These are phyloP conservation scores for Trichogramma dendrolimi DNA, from an alignment of 2,888 invertebrate species.

Conservation along the genomic window DNA sequence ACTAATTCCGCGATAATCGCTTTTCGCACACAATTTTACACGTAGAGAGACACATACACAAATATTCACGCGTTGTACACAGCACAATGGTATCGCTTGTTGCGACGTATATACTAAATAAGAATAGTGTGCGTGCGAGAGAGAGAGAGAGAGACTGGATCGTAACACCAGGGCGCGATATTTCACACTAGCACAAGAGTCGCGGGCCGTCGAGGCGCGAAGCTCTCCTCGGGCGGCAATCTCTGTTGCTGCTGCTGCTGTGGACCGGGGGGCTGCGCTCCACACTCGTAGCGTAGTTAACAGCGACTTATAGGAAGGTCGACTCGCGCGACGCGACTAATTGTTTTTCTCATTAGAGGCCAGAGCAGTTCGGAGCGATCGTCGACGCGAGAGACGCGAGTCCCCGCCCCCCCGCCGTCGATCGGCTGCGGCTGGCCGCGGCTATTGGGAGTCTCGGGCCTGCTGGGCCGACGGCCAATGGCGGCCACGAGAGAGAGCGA, in stretches of 20 bases:
- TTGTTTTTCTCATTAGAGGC: too few species aligned
- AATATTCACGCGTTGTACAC: background rate
- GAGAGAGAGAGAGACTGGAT: slow-evolving; percentile 35
- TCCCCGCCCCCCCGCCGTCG: background rate
- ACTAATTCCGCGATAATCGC: too few species aligned
- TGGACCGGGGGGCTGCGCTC: background rate
- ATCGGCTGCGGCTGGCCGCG: background rate
- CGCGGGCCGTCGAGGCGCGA: background rate
- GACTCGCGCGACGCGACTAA: too few species aligned
- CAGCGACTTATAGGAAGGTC: too few species aligned
- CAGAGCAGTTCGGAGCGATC: too few species aligned
- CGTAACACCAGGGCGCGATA: slow-evolving; percentile 53
- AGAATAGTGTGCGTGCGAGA: slow-evolving; percentile 15
- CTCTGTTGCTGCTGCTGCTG: background rate
- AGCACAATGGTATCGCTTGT: background rate
- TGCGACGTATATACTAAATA: background rate
- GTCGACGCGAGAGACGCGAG: background rate
- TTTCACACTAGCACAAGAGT: slow-evolving; percentile 51
- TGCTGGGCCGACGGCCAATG: slow-evolving; percentile 15
- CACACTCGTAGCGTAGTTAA: too few species aligned
- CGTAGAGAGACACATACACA: background rate
- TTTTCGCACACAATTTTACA: too few species aligned
- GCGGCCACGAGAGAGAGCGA: slow-evolving; percentile 8
- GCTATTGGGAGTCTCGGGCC: background rate
- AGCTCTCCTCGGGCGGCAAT: background rate